Conservation (phyloP, 2,888 invertebrate genomes). For the Lasioglossum morio region DNA sequence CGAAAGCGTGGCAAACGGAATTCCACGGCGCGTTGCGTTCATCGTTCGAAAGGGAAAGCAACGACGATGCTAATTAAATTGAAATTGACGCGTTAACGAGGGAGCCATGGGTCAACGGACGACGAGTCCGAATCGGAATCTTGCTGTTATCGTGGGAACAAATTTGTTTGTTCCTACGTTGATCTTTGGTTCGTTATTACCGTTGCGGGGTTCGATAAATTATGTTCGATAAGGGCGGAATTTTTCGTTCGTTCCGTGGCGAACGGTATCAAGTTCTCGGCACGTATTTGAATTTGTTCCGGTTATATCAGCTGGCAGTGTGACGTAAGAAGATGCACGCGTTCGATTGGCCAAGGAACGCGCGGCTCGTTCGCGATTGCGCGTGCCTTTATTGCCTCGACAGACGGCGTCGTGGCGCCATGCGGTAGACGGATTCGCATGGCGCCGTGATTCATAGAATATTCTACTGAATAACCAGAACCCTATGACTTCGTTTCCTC, state of each 20-base stretch:
- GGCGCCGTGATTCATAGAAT: slow-evolving; percentile 38
- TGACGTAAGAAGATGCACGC: slow-evolving; percentile 60
- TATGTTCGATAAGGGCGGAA: neutral
- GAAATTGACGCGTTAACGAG: slow-evolving; percentile 5
- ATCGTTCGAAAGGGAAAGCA: slow-evolving; percentile 14
- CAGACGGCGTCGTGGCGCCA: slow-evolving; percentile 47
- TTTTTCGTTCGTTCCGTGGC: slow-evolving; percentile 9
- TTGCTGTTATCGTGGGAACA: neutral
- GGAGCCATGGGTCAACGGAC: slow-evolving; percentile 17
- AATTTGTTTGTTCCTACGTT: neutral
- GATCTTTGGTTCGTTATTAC: neutral
- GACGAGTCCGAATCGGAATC: neutral
- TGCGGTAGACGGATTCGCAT: slow-evolving; percentile 23
- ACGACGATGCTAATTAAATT: slow-evolving; percentile 1
- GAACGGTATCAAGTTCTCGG: slow-evolving; percentile 27
- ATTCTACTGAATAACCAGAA: slow-evolving; percentile 25
- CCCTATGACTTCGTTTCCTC: neutral
- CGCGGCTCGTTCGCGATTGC: slow-evolving; percentile 50
- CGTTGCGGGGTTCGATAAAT: neutral
- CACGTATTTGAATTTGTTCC: slow-evolving; percentile 60
- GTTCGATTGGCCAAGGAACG: slow-evolving; percentile 54
- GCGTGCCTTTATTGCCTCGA: slow-evolving; percentile 40
- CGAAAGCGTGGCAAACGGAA: slow-evolving; percentile 9
- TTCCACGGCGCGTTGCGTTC: slow-evolving; percentile 6
- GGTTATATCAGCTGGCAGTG: slow-evolving; percentile 67